These are phyloP conservation scores for Pseudorasbora parva DNA, from an alignment of 2,113 vertebrate genomes.

Conservation along the genomic window DNA sequence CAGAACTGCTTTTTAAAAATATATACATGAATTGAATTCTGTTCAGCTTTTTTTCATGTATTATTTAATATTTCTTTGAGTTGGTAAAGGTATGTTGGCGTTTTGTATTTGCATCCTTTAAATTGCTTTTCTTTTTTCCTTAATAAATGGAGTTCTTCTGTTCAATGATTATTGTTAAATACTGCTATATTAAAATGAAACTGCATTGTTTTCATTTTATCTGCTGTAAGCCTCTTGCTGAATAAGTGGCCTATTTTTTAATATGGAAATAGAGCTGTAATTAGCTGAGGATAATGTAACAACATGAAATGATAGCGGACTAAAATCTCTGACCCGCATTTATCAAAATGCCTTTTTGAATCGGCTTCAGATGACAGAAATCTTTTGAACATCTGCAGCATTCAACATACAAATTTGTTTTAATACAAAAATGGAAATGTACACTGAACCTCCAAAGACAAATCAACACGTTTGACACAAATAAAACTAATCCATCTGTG, in stretches of 20 bases:
- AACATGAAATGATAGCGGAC: conserved; percentile 2
- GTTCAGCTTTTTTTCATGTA: conserved; percentile 59
- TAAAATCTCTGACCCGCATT: conserved; percentile 1
- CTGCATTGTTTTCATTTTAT: background rate
- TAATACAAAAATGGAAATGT: conserved; percentile 36
- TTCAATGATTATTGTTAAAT: conserved; percentile 24
- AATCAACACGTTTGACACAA: conserved; percentile 1
- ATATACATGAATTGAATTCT: conserved; percentile 61
- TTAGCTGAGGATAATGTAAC: conserved; percentile 35
- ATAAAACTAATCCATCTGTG: background rate
- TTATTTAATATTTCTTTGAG: conserved; percentile 53
- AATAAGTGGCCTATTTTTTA: background rate
- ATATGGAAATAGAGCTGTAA: conserved; percentile 24
- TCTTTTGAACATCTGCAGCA: background rate
- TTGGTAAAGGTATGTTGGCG: conserved; percentile 60
- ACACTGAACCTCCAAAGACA: conserved; percentile 14
- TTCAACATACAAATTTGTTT: conserved; percentile 28
- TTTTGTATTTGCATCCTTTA: conserved; percentile 77
- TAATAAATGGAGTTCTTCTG: conserved; percentile 76
- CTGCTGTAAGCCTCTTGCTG: background rate
- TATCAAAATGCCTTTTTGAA: conserved; percentile 4
- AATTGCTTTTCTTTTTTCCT: conserved; percentile 55
- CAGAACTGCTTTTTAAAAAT: conserved; percentile 64
- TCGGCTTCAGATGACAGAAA: conserved; percentile 24
- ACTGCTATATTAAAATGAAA: conserved; percentile 16